Conservation (phyloP, 1,140 invertebrate species). For the Philaenus spumarius region DNA sequence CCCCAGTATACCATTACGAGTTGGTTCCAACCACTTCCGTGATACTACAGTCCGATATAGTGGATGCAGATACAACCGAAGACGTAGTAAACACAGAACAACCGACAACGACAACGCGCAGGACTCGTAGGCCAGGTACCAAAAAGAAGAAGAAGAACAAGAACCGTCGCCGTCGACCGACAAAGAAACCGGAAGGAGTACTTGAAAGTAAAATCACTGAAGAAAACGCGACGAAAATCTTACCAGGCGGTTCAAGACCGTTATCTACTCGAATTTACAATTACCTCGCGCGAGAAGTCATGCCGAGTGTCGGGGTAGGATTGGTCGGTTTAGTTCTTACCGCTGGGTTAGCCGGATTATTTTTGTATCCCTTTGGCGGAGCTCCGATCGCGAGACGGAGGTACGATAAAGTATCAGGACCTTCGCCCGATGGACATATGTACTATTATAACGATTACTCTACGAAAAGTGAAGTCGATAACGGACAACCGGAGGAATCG, state of each 20-base stretch:
- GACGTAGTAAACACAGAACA: conserved; percentile 21
- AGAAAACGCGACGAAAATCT: conserved; percentile 44
- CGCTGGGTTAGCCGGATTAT: conserved; percentile 64
- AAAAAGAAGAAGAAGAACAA: conserved; percentile 50
- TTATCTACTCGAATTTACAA: conserved; percentile 67
- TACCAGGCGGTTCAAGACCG: conserved; percentile 41
- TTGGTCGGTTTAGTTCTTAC: conserved; percentile 61
- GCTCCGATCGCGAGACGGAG: conserved; percentile 47
- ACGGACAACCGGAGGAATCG: conserved; percentile 61
- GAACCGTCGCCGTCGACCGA: conserved; percentile 44
- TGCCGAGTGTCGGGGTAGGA: conserved; percentile 69
- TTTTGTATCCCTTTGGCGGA: conserved; percentile 60
- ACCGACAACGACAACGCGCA: conserved; percentile 23
- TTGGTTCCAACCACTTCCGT: conserved; percentile 30
- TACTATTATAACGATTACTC: conserved; percentile 30
- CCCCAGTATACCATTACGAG: conserved; percentile 29
- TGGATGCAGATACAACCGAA: conserved; percentile 19
- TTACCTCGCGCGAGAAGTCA: conserved; percentile 67
- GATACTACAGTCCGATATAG: conserved; percentile 20
- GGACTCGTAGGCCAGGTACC: conserved; percentile 19
- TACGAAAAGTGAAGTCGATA: conserved; percentile 24
- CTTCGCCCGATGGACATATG: conserved; percentile 20
- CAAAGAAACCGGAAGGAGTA: conserved; percentile 32
- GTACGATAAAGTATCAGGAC: conserved; percentile 18
- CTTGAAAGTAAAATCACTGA: conserved; percentile 42